Conservation (phyloP, 2,797 vertebrate species). For the Acridotheres tristis region DNA sequence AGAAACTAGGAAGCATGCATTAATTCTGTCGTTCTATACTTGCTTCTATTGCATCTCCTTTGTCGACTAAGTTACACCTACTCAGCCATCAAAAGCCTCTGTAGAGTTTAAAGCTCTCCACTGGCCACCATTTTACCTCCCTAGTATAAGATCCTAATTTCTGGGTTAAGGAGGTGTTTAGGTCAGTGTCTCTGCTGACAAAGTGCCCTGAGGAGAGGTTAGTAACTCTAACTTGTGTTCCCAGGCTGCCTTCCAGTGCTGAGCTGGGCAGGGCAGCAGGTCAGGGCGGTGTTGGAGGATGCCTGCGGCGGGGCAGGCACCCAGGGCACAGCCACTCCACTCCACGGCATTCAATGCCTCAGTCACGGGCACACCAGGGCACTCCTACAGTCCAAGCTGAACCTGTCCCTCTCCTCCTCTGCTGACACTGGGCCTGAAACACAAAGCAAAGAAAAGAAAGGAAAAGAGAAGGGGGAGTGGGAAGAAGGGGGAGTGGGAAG, state of each 20-base stretch:
- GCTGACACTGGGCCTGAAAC: not conserved
- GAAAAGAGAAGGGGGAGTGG: not conserved
- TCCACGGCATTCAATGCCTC: not conserved
- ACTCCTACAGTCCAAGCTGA: not conserved
- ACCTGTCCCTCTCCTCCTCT: not conserved
- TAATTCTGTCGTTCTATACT: not conserved
- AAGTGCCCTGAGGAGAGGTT: not conserved
- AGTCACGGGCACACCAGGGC: not conserved
- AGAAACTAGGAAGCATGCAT: not conserved
- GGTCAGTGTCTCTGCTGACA: not conserved
- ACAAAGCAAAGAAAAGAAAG: not conserved
- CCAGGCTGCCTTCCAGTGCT: not conserved
- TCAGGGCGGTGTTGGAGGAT: not conserved
- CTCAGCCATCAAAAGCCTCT: not conserved
- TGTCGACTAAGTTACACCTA: not conserved
- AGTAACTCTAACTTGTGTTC: not conserved
- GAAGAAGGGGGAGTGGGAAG: not conserved
- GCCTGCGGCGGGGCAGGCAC: fast-evolving
- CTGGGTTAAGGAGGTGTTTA: not conserved
- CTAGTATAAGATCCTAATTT: not conserved
- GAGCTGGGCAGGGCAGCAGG: not conserved
- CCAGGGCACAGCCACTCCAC: not conserved
- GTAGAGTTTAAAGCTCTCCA: not conserved
- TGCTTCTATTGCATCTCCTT: not conserved
- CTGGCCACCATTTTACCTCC: not conserved